Evolutionary conservation across 2,888 invertebrate species (phyloP).

Genomic region (Nemurella pictetii): DNA sequence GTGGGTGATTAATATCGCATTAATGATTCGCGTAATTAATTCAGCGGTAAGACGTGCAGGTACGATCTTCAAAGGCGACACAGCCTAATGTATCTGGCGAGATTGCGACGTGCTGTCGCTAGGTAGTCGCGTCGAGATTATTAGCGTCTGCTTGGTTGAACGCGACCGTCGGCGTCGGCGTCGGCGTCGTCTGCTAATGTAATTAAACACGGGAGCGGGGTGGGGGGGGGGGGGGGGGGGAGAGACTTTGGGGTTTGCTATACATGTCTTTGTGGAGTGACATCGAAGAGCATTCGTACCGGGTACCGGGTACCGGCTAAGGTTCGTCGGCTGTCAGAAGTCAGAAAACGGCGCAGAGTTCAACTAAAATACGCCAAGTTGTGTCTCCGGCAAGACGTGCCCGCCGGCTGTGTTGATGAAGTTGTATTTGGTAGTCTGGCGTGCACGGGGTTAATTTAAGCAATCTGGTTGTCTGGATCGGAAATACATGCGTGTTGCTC

Average conservation of each 20-base stretch:
- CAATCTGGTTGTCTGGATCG: too few species aligned
- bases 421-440: too few species aligned
- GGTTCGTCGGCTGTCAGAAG: too few species aligned
- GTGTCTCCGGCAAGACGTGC: too few species aligned
- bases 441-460: too few species aligned
- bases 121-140: neutral
- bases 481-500: too few species aligned
- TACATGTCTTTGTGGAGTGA: neutral
- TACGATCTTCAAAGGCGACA: neutral
- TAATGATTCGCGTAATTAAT: neutral
- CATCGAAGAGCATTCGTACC: neutral
- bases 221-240: too few species aligned
- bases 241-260: neutral
- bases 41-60: neutral
- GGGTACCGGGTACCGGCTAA: too few species aligned
- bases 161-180: neutral
- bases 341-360: too few species aligned
- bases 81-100: neutral
- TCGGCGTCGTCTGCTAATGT: neutral
- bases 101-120: neutral
- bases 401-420: too few species aligned
- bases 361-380: too few species aligned
- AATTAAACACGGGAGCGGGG: neutral
- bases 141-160: neutral
- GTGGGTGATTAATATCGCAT: neutral